A percentile compares a stretch with the other conserved stretches of the same genome.
These are phyloP conservation scores for Etheostoma cragini DNA, from an alignment of 2,113 vertebrate species.

Conservation along the genomic window DNA sequence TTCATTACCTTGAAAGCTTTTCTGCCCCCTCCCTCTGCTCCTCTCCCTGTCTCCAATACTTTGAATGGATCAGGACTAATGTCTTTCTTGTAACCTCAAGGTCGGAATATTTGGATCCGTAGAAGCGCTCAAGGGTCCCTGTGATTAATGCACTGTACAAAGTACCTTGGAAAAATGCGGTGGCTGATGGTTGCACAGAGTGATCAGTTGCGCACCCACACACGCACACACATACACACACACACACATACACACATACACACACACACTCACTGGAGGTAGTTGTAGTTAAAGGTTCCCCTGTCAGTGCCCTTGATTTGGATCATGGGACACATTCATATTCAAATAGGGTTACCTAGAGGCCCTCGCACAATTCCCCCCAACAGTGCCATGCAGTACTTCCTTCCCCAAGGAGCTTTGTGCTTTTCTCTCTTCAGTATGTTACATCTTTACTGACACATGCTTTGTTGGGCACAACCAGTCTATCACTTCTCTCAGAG, in stretches of 20 bases:
- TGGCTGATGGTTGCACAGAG: conserved; percentile 77
- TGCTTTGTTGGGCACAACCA: conserved; percentile 52
- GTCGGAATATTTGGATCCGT: conserved; percentile 85
- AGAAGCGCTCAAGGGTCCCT: conserved; percentile 81
- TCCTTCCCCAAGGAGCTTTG: conserved; percentile 37
- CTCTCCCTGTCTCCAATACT: conserved; percentile 76
- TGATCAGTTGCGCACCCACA: conserved; percentile 56
- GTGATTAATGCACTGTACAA: conserved; percentile 88
- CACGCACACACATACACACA: conserved; percentile 26
- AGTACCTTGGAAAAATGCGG: conserved; percentile 83
- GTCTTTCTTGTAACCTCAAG: conserved; percentile 89
- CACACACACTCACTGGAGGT: conserved; percentile 34
- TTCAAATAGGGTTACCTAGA: conserved; percentile 75
- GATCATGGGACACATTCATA: conserved; percentile 76
- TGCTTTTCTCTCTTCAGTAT: conserved; percentile 42
- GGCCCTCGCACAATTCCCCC: conserved; percentile 51
- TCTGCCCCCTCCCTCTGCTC: conserved; percentile 71
- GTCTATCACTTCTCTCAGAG: conserved; percentile 37
- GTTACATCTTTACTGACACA: conserved; percentile 64
- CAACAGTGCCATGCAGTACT: conserved; percentile 37
- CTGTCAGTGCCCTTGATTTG: conserved; percentile 79
- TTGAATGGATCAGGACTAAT: conserved; percentile 86
- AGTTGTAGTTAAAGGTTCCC: conserved; percentile 71
- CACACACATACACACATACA: conserved; percentile 15
- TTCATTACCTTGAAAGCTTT: conserved; percentile 91